phyloP scores from a whole-genome alignment of 2,888 invertebrate species.

The Cataglyphis altisquamis region DNA sequence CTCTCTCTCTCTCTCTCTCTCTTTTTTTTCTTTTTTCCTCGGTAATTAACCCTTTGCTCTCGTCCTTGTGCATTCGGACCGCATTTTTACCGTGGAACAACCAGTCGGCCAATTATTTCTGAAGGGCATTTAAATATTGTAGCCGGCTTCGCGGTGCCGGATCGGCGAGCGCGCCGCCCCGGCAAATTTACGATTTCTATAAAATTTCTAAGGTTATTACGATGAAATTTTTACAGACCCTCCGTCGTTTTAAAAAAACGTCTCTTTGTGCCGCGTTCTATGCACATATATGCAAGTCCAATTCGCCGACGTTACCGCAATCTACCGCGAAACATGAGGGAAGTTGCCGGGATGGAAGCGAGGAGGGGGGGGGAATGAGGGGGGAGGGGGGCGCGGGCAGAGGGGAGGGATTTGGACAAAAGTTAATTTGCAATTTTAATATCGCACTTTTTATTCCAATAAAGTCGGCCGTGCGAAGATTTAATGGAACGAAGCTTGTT shows the following conservation, averaged over 20 bases:
- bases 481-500: slow-evolving; percentile 67
- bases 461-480: slow-evolving; percentile 53
- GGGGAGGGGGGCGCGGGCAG: background rate
- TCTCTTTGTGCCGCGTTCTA: slow-evolving; percentile 32
- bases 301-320: slow-evolving; percentile 52
- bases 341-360: background rate
- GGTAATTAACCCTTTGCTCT: slow-evolving; percentile 44
- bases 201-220: slow-evolving; percentile 65
- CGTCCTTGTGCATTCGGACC: slow-evolving; percentile 48
- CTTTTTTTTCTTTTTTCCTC: slow-evolving; percentile 22
- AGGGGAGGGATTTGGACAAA: slow-evolving; percentile 38
- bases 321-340: slow-evolving; percentile 28
- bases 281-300: slow-evolving; percentile 31
- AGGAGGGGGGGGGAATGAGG: background rate
- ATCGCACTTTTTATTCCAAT: slow-evolving; percentile 62
- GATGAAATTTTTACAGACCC: slow-evolving; percentile 59
- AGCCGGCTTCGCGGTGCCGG: slow-evolving; percentile 36
- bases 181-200: slow-evolving; percentile 57
- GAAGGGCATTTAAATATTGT: slow-evolving; percentile 64
- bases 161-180: slow-evolving; percentile 25
- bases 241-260: slow-evolving; percentile 41
- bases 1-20: background rate
- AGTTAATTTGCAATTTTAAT: slow-evolving; percentile 73
- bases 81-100: slow-evolving; percentile 54
- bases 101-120: slow-evolving; percentile 68